A percentile compares a stretch with the other conserved stretches of the same genome.
These are phyloP conservation scores for Scarus forsteni DNA, from an alignment of 2,797 vertebrate species.

Conservation along the genomic window DNA sequence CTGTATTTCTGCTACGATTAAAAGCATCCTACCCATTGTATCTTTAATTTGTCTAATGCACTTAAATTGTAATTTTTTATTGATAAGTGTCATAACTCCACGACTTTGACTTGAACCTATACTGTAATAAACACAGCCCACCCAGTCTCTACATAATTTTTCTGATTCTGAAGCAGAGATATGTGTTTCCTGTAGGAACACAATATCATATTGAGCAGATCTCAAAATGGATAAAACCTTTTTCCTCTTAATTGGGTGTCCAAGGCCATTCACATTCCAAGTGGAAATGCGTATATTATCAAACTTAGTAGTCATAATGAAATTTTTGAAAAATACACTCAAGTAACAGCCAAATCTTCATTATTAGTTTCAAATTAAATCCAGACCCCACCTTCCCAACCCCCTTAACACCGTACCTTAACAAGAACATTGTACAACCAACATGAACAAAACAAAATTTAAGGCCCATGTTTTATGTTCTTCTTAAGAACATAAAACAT, in stretches of 20 bases:
- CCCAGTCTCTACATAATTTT: no score
- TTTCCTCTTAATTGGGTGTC: not conserved
- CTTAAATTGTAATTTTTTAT: not conserved
- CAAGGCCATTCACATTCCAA: not conserved
- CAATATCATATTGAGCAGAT: not conserved
- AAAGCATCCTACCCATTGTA: not conserved
- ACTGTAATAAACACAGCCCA: no score
- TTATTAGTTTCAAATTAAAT: not conserved
- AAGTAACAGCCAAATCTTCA: not conserved
- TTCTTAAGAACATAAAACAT: no score
- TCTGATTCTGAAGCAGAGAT: no score
- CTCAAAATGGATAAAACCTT: not conserved
- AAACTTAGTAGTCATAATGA: not conserved
- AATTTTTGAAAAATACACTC: not conserved
- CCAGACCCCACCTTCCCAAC: not conserved
- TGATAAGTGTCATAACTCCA: not conserved
- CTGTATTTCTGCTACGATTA: not conserved
- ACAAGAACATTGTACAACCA: not conserved
- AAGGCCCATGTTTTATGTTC: no score
- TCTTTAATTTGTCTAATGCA: not conserved
- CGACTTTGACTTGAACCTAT: no score
- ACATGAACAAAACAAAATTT: not conserved
- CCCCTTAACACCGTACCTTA: not conserved
- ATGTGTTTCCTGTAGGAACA: no score
- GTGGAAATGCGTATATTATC: not conserved